A percentile compares a stretch with the other conserved stretches of the same genome.
phyloP scores from a whole-genome alignment of 2,797 vertebrate genomes.

The Cygnus olor region DNA sequence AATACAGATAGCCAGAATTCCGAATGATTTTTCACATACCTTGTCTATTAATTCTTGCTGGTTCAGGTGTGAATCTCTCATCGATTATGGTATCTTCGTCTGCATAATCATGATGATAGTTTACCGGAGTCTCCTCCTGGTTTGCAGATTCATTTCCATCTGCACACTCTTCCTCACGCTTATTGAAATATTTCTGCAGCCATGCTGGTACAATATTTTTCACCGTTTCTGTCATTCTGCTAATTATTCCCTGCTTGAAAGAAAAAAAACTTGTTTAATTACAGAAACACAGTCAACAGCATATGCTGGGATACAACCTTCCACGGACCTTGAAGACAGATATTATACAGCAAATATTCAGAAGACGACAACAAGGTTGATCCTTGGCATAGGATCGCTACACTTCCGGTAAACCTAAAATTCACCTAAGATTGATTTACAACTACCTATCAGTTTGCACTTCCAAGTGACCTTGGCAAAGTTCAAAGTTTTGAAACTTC shows the following conservation, averaged over 20 bases:
- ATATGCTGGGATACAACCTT: not conserved
- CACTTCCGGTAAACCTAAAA: not conserved
- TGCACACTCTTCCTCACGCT: constrained; percentile 74
- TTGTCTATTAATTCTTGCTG: constrained; percentile 85
- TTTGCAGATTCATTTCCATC: constrained; percentile 69
- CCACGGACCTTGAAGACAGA: not conserved
- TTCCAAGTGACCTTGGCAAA: not conserved
- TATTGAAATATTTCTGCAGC: constrained; percentile 95
- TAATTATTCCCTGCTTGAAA: constrained; percentile 90
- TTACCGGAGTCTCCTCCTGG: constrained; percentile 75
- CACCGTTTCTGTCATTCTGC: constrained; percentile 94
- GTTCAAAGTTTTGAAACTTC: not conserved
- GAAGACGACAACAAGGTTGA: not conserved
- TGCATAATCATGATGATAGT: constrained; percentile 76
- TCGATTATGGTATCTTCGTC: constrained; percentile 81
- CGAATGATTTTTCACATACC: constrained; percentile 78
- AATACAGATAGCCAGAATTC: constrained; percentile 58
- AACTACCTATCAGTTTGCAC: not conserved
- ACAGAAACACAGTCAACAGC: not conserved
- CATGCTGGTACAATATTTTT: constrained; percentile 97
- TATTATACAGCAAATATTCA: not conserved
- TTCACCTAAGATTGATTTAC: not conserved
- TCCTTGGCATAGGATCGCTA: not conserved
- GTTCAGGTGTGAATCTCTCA: constrained; percentile 86
- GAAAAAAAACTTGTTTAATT: not conserved